Evolutionary conservation across 2,888 invertebrate genomes (phyloP), one percentile per base, ranked within the genome.

Genomic region (Osedax fenrisi): DNA sequence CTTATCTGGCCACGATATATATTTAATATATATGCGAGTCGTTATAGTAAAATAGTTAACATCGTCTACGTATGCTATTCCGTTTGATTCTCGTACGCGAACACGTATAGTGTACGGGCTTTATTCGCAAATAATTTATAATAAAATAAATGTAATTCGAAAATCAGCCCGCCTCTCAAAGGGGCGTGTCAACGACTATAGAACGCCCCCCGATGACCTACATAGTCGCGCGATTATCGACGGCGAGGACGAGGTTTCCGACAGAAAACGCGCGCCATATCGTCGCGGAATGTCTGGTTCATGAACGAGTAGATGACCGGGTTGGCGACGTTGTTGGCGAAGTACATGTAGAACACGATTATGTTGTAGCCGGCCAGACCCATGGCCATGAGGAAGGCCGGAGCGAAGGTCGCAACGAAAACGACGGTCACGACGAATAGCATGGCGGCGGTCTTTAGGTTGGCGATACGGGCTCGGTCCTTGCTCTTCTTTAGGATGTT

Each of bases 271-370:
- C n/a, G 23, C 21, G 26, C 26, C 2, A 26, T 17, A 22, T 26
- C 68, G 17, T 81, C 80, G 70, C 81, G 77, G 77, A 83, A 83
- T 56, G 80, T 80, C 74, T 81, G 79, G 79, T 83, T 83, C 79
- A 83, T 80, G 73, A 83, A 83, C 72, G 82, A 82, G 77, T 83
- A 83, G 68, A 83, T 82, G 70, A 83, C 79, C 0, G 83, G 82
- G 78, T 83, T 83, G 23, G 81, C 82, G 26, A 82, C 81, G 76
- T 83, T 82, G 76, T 83, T 83, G 59, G 80, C 77, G 75, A 81
- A 83, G 75, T 83, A 83, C 77, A 82, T 77, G 77, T 82, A 83
- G 75, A 83, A 83, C n/a, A 83, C 79, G 25, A 81, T 79, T n/a
- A 78, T 75, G 74, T 81, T 79, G 78, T 80, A 79, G 0, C 74